Evolutionary conservation across 2,888 invertebrate species (phyloP).

Genomic region (Scaptomyza caliginosa): DNA sequence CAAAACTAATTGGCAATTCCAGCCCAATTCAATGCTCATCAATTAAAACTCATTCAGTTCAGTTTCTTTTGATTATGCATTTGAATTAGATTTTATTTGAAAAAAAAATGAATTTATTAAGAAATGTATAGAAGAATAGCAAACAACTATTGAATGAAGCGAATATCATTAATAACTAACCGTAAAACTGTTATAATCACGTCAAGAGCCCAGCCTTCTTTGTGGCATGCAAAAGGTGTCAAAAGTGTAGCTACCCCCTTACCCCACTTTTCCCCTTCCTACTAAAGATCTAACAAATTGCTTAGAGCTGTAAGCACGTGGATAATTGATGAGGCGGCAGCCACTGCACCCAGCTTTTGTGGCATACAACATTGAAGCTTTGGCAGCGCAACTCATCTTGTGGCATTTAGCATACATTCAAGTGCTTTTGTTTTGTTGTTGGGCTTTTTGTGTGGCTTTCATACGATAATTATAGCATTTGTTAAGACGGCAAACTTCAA

Average conservation of each 20-base stretch:
- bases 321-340: slow-evolving; percentile 70
- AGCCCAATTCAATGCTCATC: slow-evolving; percentile 25
- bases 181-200: slow-evolving; percentile 77
- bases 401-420: slow-evolving; percentile 74
- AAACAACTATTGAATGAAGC: slow-evolving; percentile 41
- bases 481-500: slow-evolving; percentile 67
- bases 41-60: slow-evolving; percentile 40
- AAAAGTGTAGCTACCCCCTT: slow-evolving; percentile 41
- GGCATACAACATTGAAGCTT: slow-evolving; percentile 22
- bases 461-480: slow-evolving; percentile 71
- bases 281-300: slow-evolving; percentile 67
- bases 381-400: slow-evolving; percentile 37
- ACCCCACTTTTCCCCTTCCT: neutral
- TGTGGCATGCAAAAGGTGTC: slow-evolving; percentile 65
- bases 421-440: slow-evolving; percentile 26
- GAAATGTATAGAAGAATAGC: neutral
- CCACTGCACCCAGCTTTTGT: slow-evolving; percentile 56
- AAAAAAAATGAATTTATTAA: too few relatives aligned
- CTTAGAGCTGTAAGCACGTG: slow-evolving; percentile 67
- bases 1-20: slow-evolving; percentile 30
- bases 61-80: slow-evolving; percentile 5
- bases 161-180: slow-evolving; percentile 68
- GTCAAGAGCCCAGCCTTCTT: slow-evolving; percentile 56
- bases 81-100: neutral
- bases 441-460: slow-evolving; percentile 30